phyloP scores from a whole-genome alignment of 2,113 vertebrate genomes.

The Osmerus mordax region DNA sequence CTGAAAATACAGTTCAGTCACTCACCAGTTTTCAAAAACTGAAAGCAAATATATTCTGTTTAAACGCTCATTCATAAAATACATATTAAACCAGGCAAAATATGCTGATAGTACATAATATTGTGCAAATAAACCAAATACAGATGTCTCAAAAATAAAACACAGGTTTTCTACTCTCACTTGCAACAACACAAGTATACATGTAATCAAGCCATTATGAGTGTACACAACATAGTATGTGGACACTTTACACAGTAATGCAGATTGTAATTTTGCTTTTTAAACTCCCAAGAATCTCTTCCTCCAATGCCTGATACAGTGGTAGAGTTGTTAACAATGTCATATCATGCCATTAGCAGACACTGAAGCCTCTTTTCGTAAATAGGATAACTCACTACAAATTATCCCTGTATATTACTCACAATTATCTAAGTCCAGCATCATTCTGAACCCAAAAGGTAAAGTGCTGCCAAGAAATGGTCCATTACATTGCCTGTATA shows the following conservation, averaged over 20 bases:
- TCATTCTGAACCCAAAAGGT: constrained; percentile 26
- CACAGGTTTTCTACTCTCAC: constrained; percentile 4
- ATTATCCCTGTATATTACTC: constrained; percentile 39
- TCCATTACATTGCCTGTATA: neutral
- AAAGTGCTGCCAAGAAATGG: constrained; percentile 44
- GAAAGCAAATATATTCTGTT: too few species aligned
- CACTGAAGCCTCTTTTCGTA: neutral
- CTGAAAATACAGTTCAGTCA: neutral
- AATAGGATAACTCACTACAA: constrained; percentile 1
- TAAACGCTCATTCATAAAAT: too few species aligned
- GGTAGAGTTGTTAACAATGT: constrained; percentile 15
- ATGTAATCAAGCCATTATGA: neutral
- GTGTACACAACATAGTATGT: neutral
- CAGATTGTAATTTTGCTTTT: neutral
- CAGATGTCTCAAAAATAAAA: neutral
- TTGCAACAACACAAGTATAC: neutral
- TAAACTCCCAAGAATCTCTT: neutral
- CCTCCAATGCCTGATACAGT: constrained; percentile 21
- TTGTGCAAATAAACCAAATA: constrained; percentile 3
- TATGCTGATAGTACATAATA: neutral
- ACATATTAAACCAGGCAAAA: too few species aligned
- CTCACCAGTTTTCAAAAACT: neutral
- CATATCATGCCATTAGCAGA: constrained; percentile 8
- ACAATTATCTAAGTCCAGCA: constrained; percentile 21
- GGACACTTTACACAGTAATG: neutral